These are phyloP conservation scores for Arizona elegans DNA, from an alignment of 2,113 vertebrate genomes.

Conservation along the genomic window DNA sequence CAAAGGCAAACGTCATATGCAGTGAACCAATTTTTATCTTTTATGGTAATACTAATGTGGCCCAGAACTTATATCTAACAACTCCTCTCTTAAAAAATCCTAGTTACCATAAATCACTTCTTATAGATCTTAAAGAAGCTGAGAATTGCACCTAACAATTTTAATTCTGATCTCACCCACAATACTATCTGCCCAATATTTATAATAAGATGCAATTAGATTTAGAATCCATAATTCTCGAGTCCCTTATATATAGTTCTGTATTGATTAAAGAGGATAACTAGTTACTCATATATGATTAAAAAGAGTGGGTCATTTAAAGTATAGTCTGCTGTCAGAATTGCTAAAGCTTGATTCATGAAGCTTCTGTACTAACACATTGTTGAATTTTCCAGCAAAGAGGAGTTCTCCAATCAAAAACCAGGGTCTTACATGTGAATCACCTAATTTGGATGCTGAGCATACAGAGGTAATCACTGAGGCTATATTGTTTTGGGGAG, in stretches of 20 bases:
- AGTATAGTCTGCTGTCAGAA: not conserved
- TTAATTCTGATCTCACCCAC: not conserved
- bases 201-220: not conserved
- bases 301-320: not conserved
- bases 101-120: not conserved
- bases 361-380: not conserved
- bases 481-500: not conserved
- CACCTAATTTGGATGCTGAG: slow-evolving; percentile 74
- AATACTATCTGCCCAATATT: not conserved
- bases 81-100: not conserved
- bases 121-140: not conserved
- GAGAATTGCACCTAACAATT: not conserved
- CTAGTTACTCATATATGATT: not conserved
- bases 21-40: not conserved
- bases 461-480: slow-evolving; percentile 59
- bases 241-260: not conserved
- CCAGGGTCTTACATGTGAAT: slow-evolving; percentile 80
- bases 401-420: slow-evolving; percentile 90
- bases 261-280: not conserved
- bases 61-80: not conserved
- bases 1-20: not conserved
- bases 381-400: slow-evolving; percentile 77
- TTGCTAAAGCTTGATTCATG: not conserved
- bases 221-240: not conserved
- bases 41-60: not conserved